phyloP scores from a whole-genome alignment of 2,888 invertebrate species.

The Ennomos erosarius region DNA sequence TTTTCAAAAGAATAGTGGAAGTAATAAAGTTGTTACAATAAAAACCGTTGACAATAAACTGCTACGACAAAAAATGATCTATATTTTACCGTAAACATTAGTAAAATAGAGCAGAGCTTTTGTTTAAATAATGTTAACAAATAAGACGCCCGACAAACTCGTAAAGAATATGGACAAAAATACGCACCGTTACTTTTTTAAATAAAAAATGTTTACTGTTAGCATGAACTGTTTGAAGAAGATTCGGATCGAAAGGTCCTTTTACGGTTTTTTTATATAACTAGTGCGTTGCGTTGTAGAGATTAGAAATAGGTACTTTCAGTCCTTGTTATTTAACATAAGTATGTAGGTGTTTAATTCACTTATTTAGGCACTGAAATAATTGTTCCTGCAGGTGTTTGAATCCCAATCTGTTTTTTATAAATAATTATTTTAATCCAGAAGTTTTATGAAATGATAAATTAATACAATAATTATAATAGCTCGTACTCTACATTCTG shows the following conservation, averaged over 20 bases:
- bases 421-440: no score
- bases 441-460: no score
- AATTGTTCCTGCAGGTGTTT: no score
- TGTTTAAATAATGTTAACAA: conserved; percentile 50
- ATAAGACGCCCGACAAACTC: conserved; percentile 36
- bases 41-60: conserved; percentile 31
- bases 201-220: conserved; percentile 38
- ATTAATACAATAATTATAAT: no score
- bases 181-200: conserved; percentile 65
- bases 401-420: no score
- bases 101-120: conserved; percentile 69
- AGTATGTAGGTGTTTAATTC: no score
- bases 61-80: conserved; percentile 52
- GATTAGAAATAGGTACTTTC: no score
- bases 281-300: no score
- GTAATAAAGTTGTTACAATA: conserved; percentile 42
- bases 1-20: conserved; percentile 24
- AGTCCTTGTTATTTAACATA: no score
- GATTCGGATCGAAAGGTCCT: conserved; percentile 13
- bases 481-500: no score
- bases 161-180: conserved; percentile 51
- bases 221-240: conserved; percentile 5
- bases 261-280: conserved; percentile 11
- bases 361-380: no score
- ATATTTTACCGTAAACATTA: conserved; percentile 63